phyloP scores from a whole-genome alignment of 2,113 vertebrate genomes.

The Scartelaos histophorus region DNA sequence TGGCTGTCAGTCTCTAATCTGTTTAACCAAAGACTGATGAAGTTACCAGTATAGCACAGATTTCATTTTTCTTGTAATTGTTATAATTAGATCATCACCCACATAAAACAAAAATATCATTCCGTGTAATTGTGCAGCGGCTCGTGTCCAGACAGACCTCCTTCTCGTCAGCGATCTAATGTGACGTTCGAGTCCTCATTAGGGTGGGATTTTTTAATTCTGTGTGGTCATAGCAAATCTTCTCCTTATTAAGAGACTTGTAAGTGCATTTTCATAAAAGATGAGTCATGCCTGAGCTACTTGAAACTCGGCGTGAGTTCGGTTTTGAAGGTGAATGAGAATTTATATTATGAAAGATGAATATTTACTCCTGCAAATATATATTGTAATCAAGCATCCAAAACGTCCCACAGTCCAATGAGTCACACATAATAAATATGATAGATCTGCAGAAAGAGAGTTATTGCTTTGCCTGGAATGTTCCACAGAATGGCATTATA shows the following conservation, averaged over 20 bases:
- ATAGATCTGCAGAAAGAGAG: too few species aligned
- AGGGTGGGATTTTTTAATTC: constrained; percentile 4
- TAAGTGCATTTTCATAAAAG: constrained; percentile 28
- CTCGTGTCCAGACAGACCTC: constrained; percentile 4
- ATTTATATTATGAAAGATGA: neutral
- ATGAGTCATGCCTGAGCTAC: constrained; percentile 32
- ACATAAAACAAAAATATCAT: neutral
- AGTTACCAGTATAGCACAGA: neutral
- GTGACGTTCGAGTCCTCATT: constrained; percentile 47
- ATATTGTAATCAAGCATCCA: neutral
- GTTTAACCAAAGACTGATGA: constrained; percentile 9
- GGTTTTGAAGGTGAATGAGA: neutral
- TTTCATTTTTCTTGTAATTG: constrained; percentile 20
- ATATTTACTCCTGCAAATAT: neutral
- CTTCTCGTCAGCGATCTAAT: constrained; percentile 43
- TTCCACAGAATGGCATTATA: too few species aligned
- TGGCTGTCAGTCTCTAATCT: neutral
- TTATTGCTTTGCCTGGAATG: too few species aligned
- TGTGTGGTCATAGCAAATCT: constrained; percentile 21
- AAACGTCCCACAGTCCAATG: neutral
- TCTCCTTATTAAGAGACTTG: constrained; percentile 47
- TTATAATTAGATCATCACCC: constrained; percentile 11
- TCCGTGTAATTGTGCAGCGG: constrained; percentile 16
- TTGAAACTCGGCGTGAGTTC: constrained; percentile 15
- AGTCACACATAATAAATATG: neutral